phyloP scores from a whole-genome alignment of 2,888 invertebrate genomes.

The Nysson spinosus region DNA sequence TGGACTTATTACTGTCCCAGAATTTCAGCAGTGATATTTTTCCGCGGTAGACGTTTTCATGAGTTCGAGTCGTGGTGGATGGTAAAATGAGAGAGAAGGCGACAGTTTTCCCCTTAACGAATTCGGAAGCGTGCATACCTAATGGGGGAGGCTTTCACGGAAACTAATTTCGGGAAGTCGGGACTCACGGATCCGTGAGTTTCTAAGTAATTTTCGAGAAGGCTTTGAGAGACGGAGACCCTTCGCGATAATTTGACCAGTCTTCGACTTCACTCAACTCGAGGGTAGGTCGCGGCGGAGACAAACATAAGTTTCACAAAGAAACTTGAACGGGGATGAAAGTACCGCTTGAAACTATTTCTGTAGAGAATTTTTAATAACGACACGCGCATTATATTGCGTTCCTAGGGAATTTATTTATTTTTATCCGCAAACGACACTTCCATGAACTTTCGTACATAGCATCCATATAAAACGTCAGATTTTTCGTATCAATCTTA shows the following conservation, averaged over 20 bases:
- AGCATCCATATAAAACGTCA: too few relatives aligned
- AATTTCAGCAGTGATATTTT: slow-evolving; percentile 28
- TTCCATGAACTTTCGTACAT: too few relatives aligned
- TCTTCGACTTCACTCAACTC: slow-evolving; percentile 17
- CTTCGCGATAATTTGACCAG: slow-evolving; percentile 33
- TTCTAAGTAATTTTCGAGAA: slow-evolving; percentile 50
- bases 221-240: slow-evolving; percentile 35
- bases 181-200: slow-evolving; percentile 40
- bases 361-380: too few relatives aligned
- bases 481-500: too few relatives aligned
- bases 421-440: too few relatives aligned
- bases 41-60: not conserved
- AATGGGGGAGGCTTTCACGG: slow-evolving; percentile 30
- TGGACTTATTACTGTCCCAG: slow-evolving; percentile 14
- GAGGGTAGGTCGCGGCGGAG: slow-evolving; percentile 30
- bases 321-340: not conserved
- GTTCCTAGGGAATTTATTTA: too few relatives aligned
- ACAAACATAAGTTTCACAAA: slow-evolving; percentile 5
- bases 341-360: too few relatives aligned
- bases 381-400: too few relatives aligned
- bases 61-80: not conserved
- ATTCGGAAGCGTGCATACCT: slow-evolving; percentile 40
- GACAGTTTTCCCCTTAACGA: slow-evolving; percentile 38
- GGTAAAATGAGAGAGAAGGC: not conserved
- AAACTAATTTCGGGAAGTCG: slow-evolving; percentile 52